These are phyloP conservation scores for Lordiphosa clarofinis DNA, from an alignment of 1,140 invertebrate genomes.

Conservation along the genomic window DNA sequence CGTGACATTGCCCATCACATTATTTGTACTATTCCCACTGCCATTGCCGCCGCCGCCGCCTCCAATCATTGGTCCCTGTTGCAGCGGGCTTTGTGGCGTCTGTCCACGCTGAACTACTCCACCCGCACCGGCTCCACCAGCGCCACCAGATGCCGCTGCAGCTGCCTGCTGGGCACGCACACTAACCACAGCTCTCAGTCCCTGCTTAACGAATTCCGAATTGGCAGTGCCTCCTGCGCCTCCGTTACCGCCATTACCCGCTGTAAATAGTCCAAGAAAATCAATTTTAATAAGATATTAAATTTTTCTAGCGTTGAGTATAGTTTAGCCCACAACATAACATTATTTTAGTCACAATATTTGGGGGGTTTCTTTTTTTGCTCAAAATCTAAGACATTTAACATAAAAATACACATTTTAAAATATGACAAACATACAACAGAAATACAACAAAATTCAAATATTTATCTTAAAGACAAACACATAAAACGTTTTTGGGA, in stretches of 20 bases:
- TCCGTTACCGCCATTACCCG: conserved; percentile 39
- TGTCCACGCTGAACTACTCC: conserved; percentile 51
- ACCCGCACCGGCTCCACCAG: conserved; percentile 34
- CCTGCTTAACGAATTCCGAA: conserved; percentile 93
- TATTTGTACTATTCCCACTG: conserved; percentile 72
- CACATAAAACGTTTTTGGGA: conserved; percentile 33
- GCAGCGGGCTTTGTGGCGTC: conserved; percentile 75
- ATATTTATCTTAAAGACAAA: conserved; percentile 25
- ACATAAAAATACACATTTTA: conserved; percentile 12
- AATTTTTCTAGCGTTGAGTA: not conserved
- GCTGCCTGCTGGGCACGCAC: conserved; percentile 85
- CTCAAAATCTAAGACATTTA: conserved; percentile 32
- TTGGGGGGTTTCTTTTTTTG: conserved; percentile 1
- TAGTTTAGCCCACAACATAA: conserved; percentile 22
- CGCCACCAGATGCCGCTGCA: conserved; percentile 53
- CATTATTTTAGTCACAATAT: conserved; percentile 56
- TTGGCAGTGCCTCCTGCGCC: conserved; percentile 59
- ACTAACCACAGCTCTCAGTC: conserved; percentile 91
- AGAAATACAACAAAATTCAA: conserved; percentile 5
- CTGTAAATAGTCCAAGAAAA: conserved; percentile 38
- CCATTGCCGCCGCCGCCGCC: conserved; percentile 31
- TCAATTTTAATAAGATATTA: not conserved
- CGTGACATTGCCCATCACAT: conserved; percentile 62
- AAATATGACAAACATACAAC: conserved; percentile 9
- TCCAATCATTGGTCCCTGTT: conserved; percentile 59